Base-by-base conservation (phyloP, 2,888 invertebrate genomes). In the Dione juno region DNA sequence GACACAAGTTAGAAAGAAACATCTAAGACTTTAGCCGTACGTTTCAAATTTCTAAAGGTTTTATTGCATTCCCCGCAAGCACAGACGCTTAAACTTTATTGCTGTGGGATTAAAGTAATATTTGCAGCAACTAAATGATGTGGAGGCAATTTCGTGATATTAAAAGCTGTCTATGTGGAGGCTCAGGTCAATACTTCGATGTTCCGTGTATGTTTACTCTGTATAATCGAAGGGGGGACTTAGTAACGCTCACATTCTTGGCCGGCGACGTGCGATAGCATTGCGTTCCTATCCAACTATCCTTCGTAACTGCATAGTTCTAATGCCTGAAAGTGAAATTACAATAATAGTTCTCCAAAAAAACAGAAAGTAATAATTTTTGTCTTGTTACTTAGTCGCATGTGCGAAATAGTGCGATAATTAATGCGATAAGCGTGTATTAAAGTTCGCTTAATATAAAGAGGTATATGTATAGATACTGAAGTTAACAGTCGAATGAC, bases 1-100 rank as follows among this genome's bases (percentile, higher is more conserved):
- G 82, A 86, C 87, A 87, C 88, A 88, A 84, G 92, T 86, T 84
- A 88, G 91, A 92, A 86, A 85, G 92, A 88, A 92, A 92, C 86
- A 83, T 86, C 87, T 80, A 83, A 84, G 80, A 84, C 84, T 87
- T 80, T 80, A 82, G 79, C 80, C 81, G 82, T 83, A 82, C 85
- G 85, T 85, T 87, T 89, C 84, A 85, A 89, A 90, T 88, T 90
- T 88, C 86, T 83, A 86, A 87, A 88, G 90, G 89, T 91, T 92
- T 92, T 92, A 93, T 92, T 93, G 90, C 92, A 90, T 92, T 92
- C 90, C 83, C 87, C 85, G 88, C 89, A 89, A 92, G 91, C 92
- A 88, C 90, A 90, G 90, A 88, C 89, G 88, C 90, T 91, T 92
- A 91, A 92, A 92, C 92, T 92, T 93, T 93, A 93, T 92, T 88